Percentiles rank a stretch among this genome's conserved stretches.
Evolutionary conservation across 2,888 invertebrate species (phyloP).

Genomic region (Hoplodrina ambigua): DNA sequence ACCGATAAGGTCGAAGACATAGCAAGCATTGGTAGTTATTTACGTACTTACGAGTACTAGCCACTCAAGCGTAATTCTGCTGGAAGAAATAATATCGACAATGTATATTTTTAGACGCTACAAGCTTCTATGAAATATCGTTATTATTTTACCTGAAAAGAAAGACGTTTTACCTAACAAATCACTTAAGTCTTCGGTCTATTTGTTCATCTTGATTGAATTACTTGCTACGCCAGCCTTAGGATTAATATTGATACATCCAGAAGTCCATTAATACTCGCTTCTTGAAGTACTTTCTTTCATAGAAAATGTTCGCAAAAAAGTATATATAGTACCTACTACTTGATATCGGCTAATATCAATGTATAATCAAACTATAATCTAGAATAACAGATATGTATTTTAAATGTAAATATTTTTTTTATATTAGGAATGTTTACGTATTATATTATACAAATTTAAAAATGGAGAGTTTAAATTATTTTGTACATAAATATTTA

Average conservation of each 20-base stretch:
- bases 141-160: slow-evolving; percentile 39
- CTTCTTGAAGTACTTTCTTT: slow-evolving; percentile 1
- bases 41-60: no score
- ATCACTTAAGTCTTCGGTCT: slow-evolving; percentile 47
- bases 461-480: no score
- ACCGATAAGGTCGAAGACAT: neutral
- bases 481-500: no score
- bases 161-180: slow-evolving; percentile 46
- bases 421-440: no score
- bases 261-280: slow-evolving; percentile 44
- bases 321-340: neutral
- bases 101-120: slow-evolving; percentile 23
- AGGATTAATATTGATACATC: slow-evolving; percentile 50
- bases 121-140: slow-evolving; percentile 27
- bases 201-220: slow-evolving; percentile 55
- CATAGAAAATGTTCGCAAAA: slow-evolving; percentile 6
- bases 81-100: slow-evolving; percentile 14
- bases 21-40: neutral
- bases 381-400: neutral
- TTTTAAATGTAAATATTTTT: no score
- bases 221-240: slow-evolving; percentile 40
- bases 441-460: no score
- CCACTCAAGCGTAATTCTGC: neutral
- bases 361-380: neutral
- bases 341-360: slow-evolving; percentile 5